Evolutionary conservation across 2,888 invertebrate species (phyloP), one percentile per base, ranked within the genome.

Genomic region (Amphipyra berbera): DNA sequence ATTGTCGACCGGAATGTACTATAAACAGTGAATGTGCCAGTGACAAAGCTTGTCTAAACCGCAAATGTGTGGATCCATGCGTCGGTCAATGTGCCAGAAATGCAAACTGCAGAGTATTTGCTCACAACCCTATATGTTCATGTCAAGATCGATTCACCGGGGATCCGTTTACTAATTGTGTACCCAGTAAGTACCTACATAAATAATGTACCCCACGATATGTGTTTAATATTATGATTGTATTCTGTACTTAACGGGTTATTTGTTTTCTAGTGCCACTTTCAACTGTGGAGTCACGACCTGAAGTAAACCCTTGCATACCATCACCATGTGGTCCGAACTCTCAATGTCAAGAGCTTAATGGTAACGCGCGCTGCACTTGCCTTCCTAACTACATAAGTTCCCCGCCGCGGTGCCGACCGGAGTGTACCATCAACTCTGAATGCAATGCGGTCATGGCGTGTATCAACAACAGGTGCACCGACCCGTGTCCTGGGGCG

Each of bases 281-380:
- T 75, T 86, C 92, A 67, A 90, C 88, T 64, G 73, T 84, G 35
- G 73, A 86, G 48, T 73, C 72, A 47, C 70, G 76, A 45, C 76
- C 82, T 57, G 78, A 92, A 49, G 83, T 90, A 37, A 96, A 96
- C 74, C 97, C 97, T 0, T 97, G 97, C 76, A 86, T 95, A 64
- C 97, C 97, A 37, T 96, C 96, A 52, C 97, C 98, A 15, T 98
- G 98, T 86, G 98, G 98, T 62, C 95, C 97, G 9, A 97, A 97
- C 88, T 96, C 98, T 10, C 94, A 95, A 77, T 98, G 98, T 84
- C 95, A 95, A 81, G 96, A 96, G 84, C 95, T 95, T 73, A 96
- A 96, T 77, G 95, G 95, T 38, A 96, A 96, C 52, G 96, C 96
- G 40, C 95, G 97, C 5, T 98, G 98, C 81, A 96, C 96, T 70